A percentile compares a stretch with the other conserved stretches of the same genome.
Evolutionary conservation across 1,140 invertebrate species (phyloP).

Genomic region (Drepana arcuata): DNA sequence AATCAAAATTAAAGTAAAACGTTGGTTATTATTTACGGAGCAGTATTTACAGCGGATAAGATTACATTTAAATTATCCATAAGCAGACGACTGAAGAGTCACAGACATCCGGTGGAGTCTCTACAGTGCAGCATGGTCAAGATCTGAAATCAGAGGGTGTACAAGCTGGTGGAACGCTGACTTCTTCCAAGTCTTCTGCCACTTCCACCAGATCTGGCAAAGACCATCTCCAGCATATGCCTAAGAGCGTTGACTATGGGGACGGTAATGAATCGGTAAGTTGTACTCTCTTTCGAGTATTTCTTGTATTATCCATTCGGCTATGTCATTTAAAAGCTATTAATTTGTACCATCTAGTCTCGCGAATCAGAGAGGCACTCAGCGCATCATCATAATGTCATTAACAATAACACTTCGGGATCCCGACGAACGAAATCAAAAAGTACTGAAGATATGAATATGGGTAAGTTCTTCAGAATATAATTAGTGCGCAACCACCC

Average conservation of each 20-base stretch:
- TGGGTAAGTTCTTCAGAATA: conserved; percentile 54
- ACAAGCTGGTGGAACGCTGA: conserved; percentile 82
- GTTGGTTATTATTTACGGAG: no score
- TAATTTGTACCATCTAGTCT: no score
- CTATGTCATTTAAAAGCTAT: no score
- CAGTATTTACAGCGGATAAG: no score
- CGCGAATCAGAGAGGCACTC: conserved; percentile 75
- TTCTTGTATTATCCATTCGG: no score
- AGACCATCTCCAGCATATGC: conserved; percentile 76
- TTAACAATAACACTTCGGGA: conserved; percentile 78
- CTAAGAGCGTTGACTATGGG: conserved; percentile 84
- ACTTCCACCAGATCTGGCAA: conserved; percentile 75
- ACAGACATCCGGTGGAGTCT: conserved; percentile 44
- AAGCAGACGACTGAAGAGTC: conserved; percentile 71
- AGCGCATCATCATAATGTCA: conserved; percentile 76
- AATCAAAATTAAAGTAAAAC: no score
- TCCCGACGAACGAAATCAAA: conserved; percentile 84
- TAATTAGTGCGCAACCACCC: no score
- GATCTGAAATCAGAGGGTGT: conserved; percentile 84
- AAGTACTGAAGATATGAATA: conserved; percentile 91
- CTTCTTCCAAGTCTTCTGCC: conserved; percentile 71
- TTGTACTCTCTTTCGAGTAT: no score
- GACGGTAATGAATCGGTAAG: conserved; percentile 78
- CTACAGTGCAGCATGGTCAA: conserved; percentile 61
- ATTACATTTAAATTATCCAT: no score